Conservation (phyloP, 92 coral and sea anemone species). For the Actinernus sp. region DNA sequence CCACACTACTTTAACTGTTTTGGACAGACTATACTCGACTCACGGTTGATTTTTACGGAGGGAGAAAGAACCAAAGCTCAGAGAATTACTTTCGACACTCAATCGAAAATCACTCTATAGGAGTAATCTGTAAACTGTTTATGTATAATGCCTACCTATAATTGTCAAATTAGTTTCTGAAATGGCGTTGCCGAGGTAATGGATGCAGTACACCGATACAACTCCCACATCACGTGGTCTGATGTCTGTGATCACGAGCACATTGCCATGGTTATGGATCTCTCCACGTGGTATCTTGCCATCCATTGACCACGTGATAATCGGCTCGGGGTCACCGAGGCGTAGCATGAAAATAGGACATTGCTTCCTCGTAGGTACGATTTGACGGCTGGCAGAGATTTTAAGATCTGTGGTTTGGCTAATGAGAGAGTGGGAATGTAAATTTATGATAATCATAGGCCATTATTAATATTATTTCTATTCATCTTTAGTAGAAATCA, state of each 20-base stretch:
- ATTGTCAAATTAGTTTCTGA: conserved; percentile 18
- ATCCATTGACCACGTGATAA: conserved; percentile 50
- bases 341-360: conserved; percentile 52
- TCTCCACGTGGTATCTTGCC: conserved; percentile 19
- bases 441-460: too few relatives aligned
- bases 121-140: too few relatives aligned
- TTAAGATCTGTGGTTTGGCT: conserved; percentile 42
- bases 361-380: conserved; percentile 29
- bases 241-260: conserved; percentile 30
- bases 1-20: too few relatives aligned
- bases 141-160: conserved; percentile 54
- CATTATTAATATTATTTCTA: too few relatives aligned
- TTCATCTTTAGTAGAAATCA: too few relatives aligned
- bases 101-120: too few relatives aligned
- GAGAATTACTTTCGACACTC: too few relatives aligned
- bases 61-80: too few relatives aligned
- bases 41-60: too few relatives aligned
- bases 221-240: conserved; percentile 41
- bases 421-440: background rate
- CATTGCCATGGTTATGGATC: conserved; percentile 20
- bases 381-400: conserved; percentile 2
- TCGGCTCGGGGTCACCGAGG: conserved; percentile 68
- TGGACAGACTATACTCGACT: too few relatives aligned
- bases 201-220: conserved; percentile 33
- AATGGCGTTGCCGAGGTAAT: conserved; percentile 17